phyloP scores from a whole-genome alignment of 1,140 invertebrate species.

The Hycleus cichorii region DNA sequence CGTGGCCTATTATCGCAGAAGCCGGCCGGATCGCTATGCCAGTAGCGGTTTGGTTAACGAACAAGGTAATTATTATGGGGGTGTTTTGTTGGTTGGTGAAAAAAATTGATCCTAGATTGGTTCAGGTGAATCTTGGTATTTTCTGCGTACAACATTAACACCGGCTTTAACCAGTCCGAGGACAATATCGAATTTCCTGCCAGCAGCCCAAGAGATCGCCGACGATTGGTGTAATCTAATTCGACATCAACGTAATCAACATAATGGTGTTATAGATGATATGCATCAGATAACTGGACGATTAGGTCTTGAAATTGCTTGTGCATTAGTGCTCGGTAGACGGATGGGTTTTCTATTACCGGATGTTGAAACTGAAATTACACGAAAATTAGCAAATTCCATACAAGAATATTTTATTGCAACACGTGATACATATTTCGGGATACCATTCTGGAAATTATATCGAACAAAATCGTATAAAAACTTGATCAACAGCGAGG shows the following conservation, averaged over 20 bases:
- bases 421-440: conserved; percentile 72
- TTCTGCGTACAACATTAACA: conserved; percentile 64
- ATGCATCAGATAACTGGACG: conserved; percentile 68
- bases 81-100: background rate
- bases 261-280: conserved; percentile 46
- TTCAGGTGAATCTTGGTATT: conserved; percentile 67
- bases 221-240: conserved; percentile 72
- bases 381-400: conserved; percentile 54
- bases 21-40: conserved; percentile 69
- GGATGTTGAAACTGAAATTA: conserved; percentile 48
- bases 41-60: conserved; percentile 75
- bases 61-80: conserved; percentile 44
- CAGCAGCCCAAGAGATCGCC: conserved; percentile 65
- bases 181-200: conserved; percentile 69
- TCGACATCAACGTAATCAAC: conserved; percentile 44
- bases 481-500: conserved; percentile 65
- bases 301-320: conserved; percentile 73
- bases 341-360: conserved; percentile 71
- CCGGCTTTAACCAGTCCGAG: conserved; percentile 67
- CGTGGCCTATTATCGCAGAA: conserved; percentile 65
- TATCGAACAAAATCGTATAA: conserved; percentile 65
- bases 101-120: background rate
- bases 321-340: conserved; percentile 66
- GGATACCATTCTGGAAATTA: conserved; percentile 75
- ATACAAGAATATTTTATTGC: conserved; percentile 68